Percentiles rank a stretch among this genome's conserved stretches.
Evolutionary conservation across 92 coral and sea anemone species (phyloP).

Genomic region (Umimayanthus chanpuru): DNA sequence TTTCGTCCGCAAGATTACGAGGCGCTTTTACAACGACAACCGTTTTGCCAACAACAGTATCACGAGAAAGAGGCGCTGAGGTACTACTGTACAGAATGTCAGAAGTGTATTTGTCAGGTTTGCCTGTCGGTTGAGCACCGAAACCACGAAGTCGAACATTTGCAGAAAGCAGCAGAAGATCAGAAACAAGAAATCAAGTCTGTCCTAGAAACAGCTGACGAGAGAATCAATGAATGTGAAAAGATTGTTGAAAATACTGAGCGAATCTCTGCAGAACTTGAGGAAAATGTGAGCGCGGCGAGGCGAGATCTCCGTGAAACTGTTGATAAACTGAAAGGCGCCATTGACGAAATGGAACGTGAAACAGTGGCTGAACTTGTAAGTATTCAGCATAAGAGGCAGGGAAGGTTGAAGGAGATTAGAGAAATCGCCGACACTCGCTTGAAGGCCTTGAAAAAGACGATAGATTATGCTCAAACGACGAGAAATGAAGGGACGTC

Average conservation of each 20-base stretch:
- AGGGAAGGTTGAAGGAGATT: neutral
- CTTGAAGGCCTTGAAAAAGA: neutral
- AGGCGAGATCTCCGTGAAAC: neutral
- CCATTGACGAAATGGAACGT: neutral
- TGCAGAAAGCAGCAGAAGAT: conserved; percentile 1
- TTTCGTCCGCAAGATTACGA: neutral
- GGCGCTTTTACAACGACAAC: too few relatives aligned
- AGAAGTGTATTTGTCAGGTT: neutral
- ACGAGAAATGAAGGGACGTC: neutral
- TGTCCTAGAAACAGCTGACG: neutral
- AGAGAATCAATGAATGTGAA: neutral
- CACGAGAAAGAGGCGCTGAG: neutral
- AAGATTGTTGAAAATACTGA: neutral
- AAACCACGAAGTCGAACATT: neutral
- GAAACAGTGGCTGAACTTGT: neutral
- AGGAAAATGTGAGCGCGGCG: neutral
- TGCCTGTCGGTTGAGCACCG: neutral
- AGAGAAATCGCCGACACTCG: neutral
- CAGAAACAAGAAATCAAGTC: neutral
- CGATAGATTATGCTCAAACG: neutral
- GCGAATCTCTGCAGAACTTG: neutral
- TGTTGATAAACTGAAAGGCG: neutral
- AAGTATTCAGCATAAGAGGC: neutral
- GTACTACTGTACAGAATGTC: neutral
- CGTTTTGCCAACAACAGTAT: neutral